phyloP scores from a whole-genome alignment of 2,888 invertebrate genomes.

The Meganola albula region DNA sequence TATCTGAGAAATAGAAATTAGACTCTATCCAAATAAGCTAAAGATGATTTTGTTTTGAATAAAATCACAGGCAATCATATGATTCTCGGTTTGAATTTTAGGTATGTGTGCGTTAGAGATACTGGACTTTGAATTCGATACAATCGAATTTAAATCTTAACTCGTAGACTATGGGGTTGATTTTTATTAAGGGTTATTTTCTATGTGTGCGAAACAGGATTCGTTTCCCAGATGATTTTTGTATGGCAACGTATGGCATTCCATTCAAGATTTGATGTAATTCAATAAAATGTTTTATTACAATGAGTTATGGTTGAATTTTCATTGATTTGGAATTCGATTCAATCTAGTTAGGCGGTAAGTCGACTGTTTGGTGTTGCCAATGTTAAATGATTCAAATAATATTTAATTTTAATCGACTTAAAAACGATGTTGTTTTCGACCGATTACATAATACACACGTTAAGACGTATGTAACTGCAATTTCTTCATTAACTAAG shows the following conservation, averaged over 20 bases:
- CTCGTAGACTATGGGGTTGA: fast-evolving
- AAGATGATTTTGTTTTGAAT: conserved; percentile 15
- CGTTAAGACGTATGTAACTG: too few species aligned
- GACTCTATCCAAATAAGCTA: too few species aligned
- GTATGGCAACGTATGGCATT: conserved; percentile 69
- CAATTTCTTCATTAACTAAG: too few species aligned
- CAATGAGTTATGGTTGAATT: conserved; percentile 16
- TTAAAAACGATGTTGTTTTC: too few species aligned
- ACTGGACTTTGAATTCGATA: conserved; percentile 29
- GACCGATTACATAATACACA: too few species aligned
- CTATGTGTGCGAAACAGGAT: conserved; percentile 52
- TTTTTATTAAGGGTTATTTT: conserved; percentile 13
- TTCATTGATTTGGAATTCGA: too few species aligned
- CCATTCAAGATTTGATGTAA: conserved; percentile 33
- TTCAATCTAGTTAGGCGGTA: conserved; percentile 49
- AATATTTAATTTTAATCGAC: too few species aligned
- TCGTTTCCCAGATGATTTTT: conserved; percentile 70
- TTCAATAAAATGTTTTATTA: conserved; percentile 32
- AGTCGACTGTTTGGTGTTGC: conserved; percentile 46
- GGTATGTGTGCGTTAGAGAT: conserved; percentile 42
- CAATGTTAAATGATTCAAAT: too few species aligned
- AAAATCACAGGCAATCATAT: conserved; percentile 42
- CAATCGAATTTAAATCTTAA: conserved; percentile 25
- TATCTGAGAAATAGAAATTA: too few species aligned
- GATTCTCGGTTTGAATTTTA: conserved; percentile 55